Base-by-base conservation (phyloP, 2,888 invertebrate genomes). In the Meiosimyza platycephala region DNA sequence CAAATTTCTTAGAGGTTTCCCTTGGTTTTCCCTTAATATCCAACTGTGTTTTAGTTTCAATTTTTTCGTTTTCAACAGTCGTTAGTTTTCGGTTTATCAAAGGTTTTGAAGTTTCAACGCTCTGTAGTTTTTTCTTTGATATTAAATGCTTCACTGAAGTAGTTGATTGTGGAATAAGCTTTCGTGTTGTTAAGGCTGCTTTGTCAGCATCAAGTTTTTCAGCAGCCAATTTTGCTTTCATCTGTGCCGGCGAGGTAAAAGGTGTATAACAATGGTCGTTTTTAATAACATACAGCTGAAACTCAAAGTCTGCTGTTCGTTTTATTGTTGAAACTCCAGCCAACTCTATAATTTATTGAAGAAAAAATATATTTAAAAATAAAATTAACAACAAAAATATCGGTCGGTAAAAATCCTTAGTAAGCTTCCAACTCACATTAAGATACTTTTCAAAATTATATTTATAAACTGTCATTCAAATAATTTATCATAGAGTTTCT, bases 181-280 rank as follows among this genome's bases (percentile, higher is more conserved):
- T 86, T 15, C 85, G 80, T 22, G 75, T 78, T 13, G 76, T 77
- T 1, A 77, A 65, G 5, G 74, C 50, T 62, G 80, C 80, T 67
- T 80, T 79, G n/a, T 83, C 82, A 33, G 80, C 74, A 13, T 79
- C 75, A 47, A 80, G 40, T 67, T 80, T 84, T 18, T 83, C 83
- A 9, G 80, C 79, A 4, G 77, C 70, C 63, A 81, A 77, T 67
- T 83, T 81, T 3, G 80, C 79, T 48, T 81, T 83, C 75, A 85
- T 85, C 80, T 90, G 90, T 79, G 90, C 90, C 48, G 93, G 91
- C 72, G 93, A 92, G 50, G 90, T 92, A 52, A 91, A 89, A 62
- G 92, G 90, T 60, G 94, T 94, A 79, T 95, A 95, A 82, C 94
- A 94, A 82, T 95, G 95, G 85, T 95, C 95, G 88, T 94, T 91